phyloP scores from a whole-genome alignment of 2,888 invertebrate genomes.

The Drosophila nigricruria region DNA sequence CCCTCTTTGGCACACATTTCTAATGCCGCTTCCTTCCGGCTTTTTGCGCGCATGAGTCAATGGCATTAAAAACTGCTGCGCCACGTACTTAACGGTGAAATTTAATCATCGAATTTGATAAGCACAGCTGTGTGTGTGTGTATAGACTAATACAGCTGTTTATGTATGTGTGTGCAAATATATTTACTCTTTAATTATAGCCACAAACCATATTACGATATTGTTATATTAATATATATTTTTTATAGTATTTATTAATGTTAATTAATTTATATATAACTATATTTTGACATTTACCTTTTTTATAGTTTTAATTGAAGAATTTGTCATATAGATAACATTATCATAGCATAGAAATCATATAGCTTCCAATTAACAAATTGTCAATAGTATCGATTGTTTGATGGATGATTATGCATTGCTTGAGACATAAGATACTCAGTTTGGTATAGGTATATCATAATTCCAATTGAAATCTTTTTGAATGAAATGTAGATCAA shows the following conservation, averaged over 20 bases:
- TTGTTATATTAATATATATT: not conserved
- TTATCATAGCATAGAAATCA: not conserved
- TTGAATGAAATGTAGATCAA: too few species aligned
- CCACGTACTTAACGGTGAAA: slow-evolving; percentile 42
- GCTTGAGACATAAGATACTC: not conserved
- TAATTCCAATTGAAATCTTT: too few species aligned
- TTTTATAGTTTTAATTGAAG: slow-evolving; percentile 1
- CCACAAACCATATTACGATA: slow-evolving; percentile 23
- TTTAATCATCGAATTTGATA: slow-evolving; percentile 52
- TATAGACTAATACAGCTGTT: not conserved
- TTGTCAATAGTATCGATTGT: not conserved
- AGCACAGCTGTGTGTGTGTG: slow-evolving; percentile 12
- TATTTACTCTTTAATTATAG: slow-evolving; percentile 17
- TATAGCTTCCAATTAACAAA: slow-evolving; percentile 2
- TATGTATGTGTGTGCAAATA: slow-evolving; percentile 4
- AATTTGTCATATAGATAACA: not conserved
- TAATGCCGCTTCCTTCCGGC: slow-evolving; percentile 55
- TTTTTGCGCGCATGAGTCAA: slow-evolving; percentile 59
- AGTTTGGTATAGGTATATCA: not conserved
- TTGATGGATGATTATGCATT: not conserved
- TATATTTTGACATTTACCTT: not conserved
- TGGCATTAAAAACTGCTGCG: slow-evolving; percentile 49
- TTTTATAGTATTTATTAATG: not conserved
- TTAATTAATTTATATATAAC: not conserved
- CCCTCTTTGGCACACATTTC: slow-evolving; percentile 13